These are phyloP conservation scores for Coranthus polyacanthus DNA, from an alignment of 2,797 vertebrate genomes.

Conservation along the genomic window DNA sequence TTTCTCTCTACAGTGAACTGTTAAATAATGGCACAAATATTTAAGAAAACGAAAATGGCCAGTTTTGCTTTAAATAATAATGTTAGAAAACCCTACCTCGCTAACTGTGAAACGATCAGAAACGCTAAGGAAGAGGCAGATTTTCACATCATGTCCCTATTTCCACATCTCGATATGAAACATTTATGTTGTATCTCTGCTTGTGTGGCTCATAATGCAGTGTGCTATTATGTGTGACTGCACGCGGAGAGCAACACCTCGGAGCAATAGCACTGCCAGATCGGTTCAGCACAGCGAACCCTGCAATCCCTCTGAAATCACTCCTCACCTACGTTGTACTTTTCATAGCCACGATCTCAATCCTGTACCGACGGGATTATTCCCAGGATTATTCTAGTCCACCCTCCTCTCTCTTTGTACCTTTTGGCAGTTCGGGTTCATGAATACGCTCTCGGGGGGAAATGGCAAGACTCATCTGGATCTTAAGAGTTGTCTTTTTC, in stretches of 20 bases:
- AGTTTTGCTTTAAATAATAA: slow-evolving; percentile 10
- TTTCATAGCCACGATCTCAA: slow-evolving; percentile 43
- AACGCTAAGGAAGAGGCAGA: slow-evolving; percentile 20
- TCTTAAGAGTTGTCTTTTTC: slow-evolving; percentile 34
- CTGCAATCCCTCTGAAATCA: slow-evolving; percentile 66
- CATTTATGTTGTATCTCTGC: slow-evolving; percentile 62
- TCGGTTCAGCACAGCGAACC: slow-evolving; percentile 70
- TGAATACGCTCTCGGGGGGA: slow-evolving; percentile 28
- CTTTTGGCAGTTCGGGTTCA: slow-evolving; percentile 44
- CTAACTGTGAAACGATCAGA: slow-evolving; percentile 9
- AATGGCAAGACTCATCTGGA: slow-evolving; percentile 45
- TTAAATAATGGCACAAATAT: neutral
- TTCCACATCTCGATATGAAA: slow-evolving; percentile 57
- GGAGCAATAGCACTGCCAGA: slow-evolving; percentile 68
- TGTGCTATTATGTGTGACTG: slow-evolving; percentile 60
- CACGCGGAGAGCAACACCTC: slow-evolving; percentile 58
- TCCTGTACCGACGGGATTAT: slow-evolving; percentile 29
- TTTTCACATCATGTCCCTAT: slow-evolving; percentile 40
- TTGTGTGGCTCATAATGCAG: slow-evolving; percentile 52
- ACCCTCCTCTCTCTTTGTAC: slow-evolving; percentile 2
- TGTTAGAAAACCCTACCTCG: neutral
- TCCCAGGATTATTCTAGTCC: too few species aligned
- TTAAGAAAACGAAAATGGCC: neutral
- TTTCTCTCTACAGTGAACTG: neutral
- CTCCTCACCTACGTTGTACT: slow-evolving; percentile 55